Evolutionary conservation across 2,888 invertebrate genomes (phyloP), one percentile per base, ranked within the genome.

Genomic region (Physocephala rufipes): DNA sequence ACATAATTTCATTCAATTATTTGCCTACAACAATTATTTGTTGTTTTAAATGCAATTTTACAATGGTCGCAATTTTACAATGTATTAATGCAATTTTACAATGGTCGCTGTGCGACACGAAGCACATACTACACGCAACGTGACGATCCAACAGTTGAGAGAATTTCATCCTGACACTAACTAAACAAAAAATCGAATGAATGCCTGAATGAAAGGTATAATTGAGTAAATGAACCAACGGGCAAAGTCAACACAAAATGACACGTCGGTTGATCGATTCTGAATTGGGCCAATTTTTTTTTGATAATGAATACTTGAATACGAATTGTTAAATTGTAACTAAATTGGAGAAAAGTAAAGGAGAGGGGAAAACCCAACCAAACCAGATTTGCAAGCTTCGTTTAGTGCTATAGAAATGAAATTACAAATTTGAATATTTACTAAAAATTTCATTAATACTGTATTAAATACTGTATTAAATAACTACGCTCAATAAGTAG

Each of bases 1-100:
- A 26, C 24, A 58, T 66, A 19, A 26, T 65, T 65, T 49, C 7
- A 53, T 66, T 66, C 30, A 53, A 53, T 28, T 53, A 66, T 66
- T 30, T 30, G 1, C 53, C 43, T 15, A 53, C 55, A 5, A 24
- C 36, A 53, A 53, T 53, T 19, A 45, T 49, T 66, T 66, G 53
- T 30, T 55, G 30, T 55, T 51, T 66, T 66, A 19, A 53, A 55
- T 55, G 55, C 66, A 13, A 30, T 51, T 21, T 30, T 19, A 13
- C 65, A 30, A 3, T 19, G 24, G 15, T 4, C 28, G 55, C 66
- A 13, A 30, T 51, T 21, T 30, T 19, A 13, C 65, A 30, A 3
- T 19, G 24, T n/a, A 16, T 4, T 21, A 53, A 55, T 55, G 55
- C 66, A 13, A 30, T 51, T 21, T 30, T 19, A 13, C 65, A 30